A percentile compares a stretch with the other conserved stretches of the same genome.
phyloP scores from a whole-genome alignment of 2,113 vertebrate species.

The Eurypyga helias region DNA sequence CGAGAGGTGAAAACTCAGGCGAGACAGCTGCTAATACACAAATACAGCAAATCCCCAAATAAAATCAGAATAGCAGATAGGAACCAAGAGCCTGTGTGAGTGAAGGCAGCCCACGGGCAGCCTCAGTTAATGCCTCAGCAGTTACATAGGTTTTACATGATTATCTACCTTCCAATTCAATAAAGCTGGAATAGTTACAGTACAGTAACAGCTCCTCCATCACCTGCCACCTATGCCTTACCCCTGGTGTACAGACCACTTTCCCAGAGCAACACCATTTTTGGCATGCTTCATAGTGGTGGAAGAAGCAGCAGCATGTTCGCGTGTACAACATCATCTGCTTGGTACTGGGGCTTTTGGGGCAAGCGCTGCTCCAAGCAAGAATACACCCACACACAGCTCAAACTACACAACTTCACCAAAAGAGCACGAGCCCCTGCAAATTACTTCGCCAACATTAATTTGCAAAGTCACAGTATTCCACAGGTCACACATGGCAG shows the following conservation, averaged over 20 bases:
- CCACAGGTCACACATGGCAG: fast-evolving
- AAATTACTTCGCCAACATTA: fast-evolving
- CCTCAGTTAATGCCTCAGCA: not conserved
- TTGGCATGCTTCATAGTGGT: fast-evolving
- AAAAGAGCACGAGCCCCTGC: fast-evolving
- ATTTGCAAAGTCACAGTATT: fast-evolving
- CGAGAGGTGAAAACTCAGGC: not conserved
- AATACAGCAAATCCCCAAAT: not conserved
- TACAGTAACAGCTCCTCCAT: not conserved
- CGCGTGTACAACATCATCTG: not conserved
- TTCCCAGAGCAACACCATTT: not conserved
- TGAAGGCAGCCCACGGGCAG: not conserved
- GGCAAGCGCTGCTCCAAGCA: fast-evolving
- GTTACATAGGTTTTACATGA: not conserved
- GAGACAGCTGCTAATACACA: not conserved
- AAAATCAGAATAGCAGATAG: not conserved
- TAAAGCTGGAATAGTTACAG: not conserved
- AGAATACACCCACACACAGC: not conserved
- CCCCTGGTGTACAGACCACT: not conserved
- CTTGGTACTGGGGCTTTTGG: fast-evolving
- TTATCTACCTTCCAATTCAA: not conserved
- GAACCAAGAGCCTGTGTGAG: fast-evolving
- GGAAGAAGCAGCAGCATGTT: not conserved
- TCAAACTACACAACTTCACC: not conserved
- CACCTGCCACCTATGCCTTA: not conserved